These are phyloP conservation scores for Tenebrosternarchus preto DNA, from an alignment of 2,113 vertebrate species.

Conservation along the genomic window DNA sequence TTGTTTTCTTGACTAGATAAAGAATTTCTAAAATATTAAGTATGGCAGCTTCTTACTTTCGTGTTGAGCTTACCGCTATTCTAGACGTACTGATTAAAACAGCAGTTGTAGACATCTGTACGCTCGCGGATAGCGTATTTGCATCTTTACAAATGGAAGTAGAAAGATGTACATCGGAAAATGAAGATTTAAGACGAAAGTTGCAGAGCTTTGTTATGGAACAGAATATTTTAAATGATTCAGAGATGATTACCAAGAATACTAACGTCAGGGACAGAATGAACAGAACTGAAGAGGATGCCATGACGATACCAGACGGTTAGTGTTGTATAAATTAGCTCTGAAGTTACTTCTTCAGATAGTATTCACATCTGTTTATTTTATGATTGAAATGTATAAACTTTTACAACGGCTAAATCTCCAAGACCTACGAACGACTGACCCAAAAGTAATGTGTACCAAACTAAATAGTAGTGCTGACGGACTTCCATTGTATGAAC, in stretches of 20 bases:
- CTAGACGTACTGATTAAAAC: not conserved
- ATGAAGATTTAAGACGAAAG: not conserved
- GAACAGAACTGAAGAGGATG: not conserved
- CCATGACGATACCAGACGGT: not conserved
- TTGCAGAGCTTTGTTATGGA: not conserved
- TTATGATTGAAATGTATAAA: too few relatives aligned
- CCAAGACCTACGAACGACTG: too few relatives aligned
- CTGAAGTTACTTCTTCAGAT: not conserved
- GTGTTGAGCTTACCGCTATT: not conserved
- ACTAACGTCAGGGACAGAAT: not conserved
- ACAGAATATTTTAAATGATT: not conserved
- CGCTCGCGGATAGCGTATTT: not conserved
- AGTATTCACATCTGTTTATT: too few relatives aligned
- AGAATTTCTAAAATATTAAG: too few relatives aligned
- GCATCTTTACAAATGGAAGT: not conserved
- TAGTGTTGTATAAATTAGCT: not conserved
- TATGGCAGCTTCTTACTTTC: conserved; percentile 5
- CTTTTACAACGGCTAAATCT: too few relatives aligned
- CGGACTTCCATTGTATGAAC: too few relatives aligned
- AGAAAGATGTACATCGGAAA: not conserved
- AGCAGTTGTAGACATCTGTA: not conserved
- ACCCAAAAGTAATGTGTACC: too few relatives aligned
- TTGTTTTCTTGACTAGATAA: too few relatives aligned
- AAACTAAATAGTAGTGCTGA: too few relatives aligned
- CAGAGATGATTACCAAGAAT: not conserved